A percentile compares a stretch with the other conserved stretches of the same genome.
Evolutionary conservation across 2,888 invertebrate species (phyloP).

Genomic region (Tiliacea aurago): DNA sequence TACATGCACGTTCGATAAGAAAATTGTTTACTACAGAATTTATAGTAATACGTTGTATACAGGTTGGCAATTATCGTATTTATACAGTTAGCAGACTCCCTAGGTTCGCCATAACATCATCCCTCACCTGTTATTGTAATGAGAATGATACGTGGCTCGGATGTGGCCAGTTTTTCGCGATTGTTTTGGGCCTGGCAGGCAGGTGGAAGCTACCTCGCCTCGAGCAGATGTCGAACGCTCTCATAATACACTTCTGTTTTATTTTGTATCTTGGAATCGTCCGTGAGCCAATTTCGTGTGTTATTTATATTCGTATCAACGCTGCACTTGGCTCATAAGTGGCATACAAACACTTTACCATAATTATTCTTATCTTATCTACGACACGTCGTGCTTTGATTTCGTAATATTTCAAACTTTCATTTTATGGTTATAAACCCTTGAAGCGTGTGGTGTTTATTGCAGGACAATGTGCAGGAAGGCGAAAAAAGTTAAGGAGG

Average conservation of each 20-base stretch:
- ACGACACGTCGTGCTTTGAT: constrained; percentile 31
- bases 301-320: constrained; percentile 45
- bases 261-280: constrained; percentile 57
- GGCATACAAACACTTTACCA: constrained; percentile 33
- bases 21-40: constrained; percentile 56
- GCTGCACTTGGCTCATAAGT: constrained; percentile 35
- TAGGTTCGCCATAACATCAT: constrained; percentile 61
- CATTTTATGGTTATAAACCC: constrained; percentile 25
- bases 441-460: constrained; percentile 28
- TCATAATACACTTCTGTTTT: constrained; percentile 63
- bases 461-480: constrained; percentile 56
- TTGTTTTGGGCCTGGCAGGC: constrained; percentile 79
- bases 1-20: constrained; percentile 54
- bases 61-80: constrained; percentile 49
- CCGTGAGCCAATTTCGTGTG: constrained; percentile 39
- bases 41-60: constrained; percentile 54
- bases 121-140: constrained; percentile 80
- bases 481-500: constrained; percentile 68
- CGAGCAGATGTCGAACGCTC: constrained; percentile 81
- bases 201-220: constrained; percentile 78
- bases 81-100: constrained; percentile 49
- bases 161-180: constrained; percentile 78
- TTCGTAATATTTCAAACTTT: constrained; percentile 46
- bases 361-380: constrained; percentile 38
- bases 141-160: constrained; percentile 44